phyloP scores from a whole-genome alignment of 2,797 vertebrate species.

The Pampus argenteus region DNA sequence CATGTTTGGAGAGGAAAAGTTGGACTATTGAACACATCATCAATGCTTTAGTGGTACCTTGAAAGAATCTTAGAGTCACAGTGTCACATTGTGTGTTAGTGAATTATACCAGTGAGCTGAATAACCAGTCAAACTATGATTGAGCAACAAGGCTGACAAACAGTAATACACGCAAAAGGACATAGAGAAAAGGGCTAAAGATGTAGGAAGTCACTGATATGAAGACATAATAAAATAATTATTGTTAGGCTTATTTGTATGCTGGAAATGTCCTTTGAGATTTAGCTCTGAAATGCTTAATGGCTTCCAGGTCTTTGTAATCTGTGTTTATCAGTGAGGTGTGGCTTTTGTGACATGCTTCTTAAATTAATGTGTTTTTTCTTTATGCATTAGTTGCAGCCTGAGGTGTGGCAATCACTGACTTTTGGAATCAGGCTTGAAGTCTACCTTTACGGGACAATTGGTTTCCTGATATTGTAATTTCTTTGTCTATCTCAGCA shows the following conservation, averaged over 20 bases:
- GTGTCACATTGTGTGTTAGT: not conserved
- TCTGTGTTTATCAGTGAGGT: conserved; percentile 18
- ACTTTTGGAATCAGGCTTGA: conserved; percentile 20
- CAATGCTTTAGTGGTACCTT: not conserved
- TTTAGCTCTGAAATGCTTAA: conserved; percentile 2
- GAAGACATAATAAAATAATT: not conserved
- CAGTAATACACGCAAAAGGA: not conserved
- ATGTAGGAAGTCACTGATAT: not conserved
- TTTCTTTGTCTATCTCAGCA: conserved; percentile 35
- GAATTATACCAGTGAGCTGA: not conserved
- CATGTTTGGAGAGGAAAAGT: not conserved
- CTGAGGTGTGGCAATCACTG: conserved; percentile 9
- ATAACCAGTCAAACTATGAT: not conserved
- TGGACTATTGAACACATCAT: not conserved
- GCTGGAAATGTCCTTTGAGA: not conserved
- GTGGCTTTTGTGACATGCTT: not conserved
- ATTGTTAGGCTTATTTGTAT: not conserved
- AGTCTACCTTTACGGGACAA: conserved; percentile 25
- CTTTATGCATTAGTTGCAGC: conserved; percentile 12
- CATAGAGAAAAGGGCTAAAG: not conserved
- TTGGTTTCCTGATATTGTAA: conserved; percentile 29
- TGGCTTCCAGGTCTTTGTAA: conserved; percentile 2
- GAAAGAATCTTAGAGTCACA: not conserved
- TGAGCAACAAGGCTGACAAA: not conserved
- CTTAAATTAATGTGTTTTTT: conserved; percentile 12